Evolutionary conservation across 1,140 invertebrate genomes (phyloP).

Genomic region (Diuraphis noxia): DNA sequence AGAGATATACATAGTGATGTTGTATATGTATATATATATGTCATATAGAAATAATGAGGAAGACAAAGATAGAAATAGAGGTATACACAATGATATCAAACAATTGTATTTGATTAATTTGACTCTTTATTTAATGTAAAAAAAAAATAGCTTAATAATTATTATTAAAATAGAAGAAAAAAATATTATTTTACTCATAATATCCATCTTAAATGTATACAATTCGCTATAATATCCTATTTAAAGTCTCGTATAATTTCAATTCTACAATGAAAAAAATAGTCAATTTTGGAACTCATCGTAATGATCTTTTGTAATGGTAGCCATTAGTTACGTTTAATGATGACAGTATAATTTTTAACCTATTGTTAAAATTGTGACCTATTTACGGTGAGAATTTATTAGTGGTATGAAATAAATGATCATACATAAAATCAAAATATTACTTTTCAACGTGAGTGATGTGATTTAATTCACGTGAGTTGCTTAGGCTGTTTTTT

Average conservation of each 20-base stretch:
- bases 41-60: too few relatives aligned
- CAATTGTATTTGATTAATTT: background rate
- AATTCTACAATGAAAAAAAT: background rate
- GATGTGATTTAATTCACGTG: background rate
- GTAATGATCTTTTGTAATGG: conserved; percentile 7
- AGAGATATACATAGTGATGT: too few relatives aligned
- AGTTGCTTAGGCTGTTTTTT: background rate
- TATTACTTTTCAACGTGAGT: background rate
- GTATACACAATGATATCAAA: background rate
- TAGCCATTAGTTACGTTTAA: conserved; percentile 29
- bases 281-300: background rate
- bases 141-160: background rate
- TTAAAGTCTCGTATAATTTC: background rate
- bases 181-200: background rate
- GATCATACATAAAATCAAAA: background rate
- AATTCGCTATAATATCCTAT: background rate
- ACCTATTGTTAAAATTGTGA: conserved; percentile 22
- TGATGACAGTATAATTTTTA: conserved; percentile 31
- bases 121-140: background rate
- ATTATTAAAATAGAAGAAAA: background rate
- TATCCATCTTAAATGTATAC: background rate
- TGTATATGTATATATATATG: too few relatives aligned
- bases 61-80: too few relatives aligned
- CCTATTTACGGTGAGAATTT: conserved; percentile 6
- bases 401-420: background rate